Evolutionary conservation across 92 coral and sea anemone genomes (phyloP).

Genomic region (Palythoa grandiflora): DNA sequence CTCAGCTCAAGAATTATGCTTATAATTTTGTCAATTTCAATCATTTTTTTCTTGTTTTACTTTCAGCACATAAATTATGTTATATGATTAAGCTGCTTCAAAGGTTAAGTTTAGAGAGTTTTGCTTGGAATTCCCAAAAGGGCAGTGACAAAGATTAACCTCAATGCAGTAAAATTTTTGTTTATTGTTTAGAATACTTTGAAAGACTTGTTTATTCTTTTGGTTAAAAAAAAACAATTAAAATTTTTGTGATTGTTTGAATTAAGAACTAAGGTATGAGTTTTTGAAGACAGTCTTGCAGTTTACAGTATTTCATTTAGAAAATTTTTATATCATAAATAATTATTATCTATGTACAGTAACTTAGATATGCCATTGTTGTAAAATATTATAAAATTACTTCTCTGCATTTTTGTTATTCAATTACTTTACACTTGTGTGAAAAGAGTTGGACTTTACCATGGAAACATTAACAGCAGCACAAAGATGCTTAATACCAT

Average conservation of each 20-base stretch:
- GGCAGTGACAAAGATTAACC: not conserved
- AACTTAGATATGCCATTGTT: too few species aligned
- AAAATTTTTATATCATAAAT: too few species aligned
- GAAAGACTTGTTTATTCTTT: not conserved
- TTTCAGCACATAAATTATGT: not conserved
- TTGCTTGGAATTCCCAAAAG: not conserved
- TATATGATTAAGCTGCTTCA: not conserved
- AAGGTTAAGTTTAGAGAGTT: not conserved
- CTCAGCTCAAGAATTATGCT: not conserved
- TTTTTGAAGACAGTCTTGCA: not conserved
- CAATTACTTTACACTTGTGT: not conserved
- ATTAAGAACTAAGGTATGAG: not conserved
- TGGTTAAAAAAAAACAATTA: not conserved
- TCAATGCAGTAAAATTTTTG: too few species aligned
- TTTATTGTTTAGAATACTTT: constrained; percentile 7
- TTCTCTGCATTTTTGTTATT: not conserved
- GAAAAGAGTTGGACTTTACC: not conserved
- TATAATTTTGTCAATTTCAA: not conserved
- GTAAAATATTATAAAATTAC: not conserved
- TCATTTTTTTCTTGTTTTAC: not conserved
- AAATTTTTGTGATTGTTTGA: not conserved
- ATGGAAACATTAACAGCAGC: not conserved
- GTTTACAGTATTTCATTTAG: too few species aligned
- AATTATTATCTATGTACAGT: too few species aligned
- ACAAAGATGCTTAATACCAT: not conserved